Percentiles rank a stretch among this genome's conserved stretches.
Conservation (phyloP, 1,140 invertebrate genomes). For the Drosophila trapezifrons region DNA sequence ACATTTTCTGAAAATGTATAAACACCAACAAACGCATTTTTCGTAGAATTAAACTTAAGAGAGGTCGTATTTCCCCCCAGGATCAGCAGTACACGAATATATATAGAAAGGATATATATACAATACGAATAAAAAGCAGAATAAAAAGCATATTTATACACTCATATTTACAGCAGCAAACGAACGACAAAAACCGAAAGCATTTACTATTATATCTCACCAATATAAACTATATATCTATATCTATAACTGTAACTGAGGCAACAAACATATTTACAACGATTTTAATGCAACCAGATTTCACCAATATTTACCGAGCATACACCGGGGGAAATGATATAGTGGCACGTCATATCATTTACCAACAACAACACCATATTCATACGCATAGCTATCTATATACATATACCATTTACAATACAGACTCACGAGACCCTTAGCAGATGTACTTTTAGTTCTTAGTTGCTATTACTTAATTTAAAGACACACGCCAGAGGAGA, state of each 20-base stretch:
- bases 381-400: slow-evolving; percentile 54
- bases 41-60: slow-evolving; percentile 20
- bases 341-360: slow-evolving; percentile 52
- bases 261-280: slow-evolving; percentile 71
- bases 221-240: slow-evolving; percentile 49
- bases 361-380: slow-evolving; percentile 37
- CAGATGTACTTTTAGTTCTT: slow-evolving; percentile 65
- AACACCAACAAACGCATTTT: slow-evolving; percentile 48
- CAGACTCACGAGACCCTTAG: slow-evolving; percentile 63
- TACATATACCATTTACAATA: slow-evolving; percentile 43
- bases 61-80: slow-evolving; percentile 37
- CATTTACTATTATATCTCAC: slow-evolving; percentile 64
- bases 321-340: slow-evolving; percentile 56
- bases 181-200: slow-evolving; percentile 26
- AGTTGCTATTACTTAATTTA: slow-evolving; percentile 25
- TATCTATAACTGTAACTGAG: slow-evolving; percentile 30
- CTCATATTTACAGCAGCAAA: slow-evolving; percentile 65
- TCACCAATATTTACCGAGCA: slow-evolving; percentile 56
- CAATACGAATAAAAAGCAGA: slow-evolving; percentile 48
- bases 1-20: slow-evolving; percentile 81
- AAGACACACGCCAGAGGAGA: slow-evolving; percentile 17
- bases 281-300: slow-evolving; percentile 67
- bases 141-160: slow-evolving; percentile 58
- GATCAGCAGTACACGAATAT: slow-evolving; percentile 50
- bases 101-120: slow-evolving; percentile 52